Base-by-base conservation (phyloP, 2,797 vertebrate species). In the Holocentrus rufus region DNA sequence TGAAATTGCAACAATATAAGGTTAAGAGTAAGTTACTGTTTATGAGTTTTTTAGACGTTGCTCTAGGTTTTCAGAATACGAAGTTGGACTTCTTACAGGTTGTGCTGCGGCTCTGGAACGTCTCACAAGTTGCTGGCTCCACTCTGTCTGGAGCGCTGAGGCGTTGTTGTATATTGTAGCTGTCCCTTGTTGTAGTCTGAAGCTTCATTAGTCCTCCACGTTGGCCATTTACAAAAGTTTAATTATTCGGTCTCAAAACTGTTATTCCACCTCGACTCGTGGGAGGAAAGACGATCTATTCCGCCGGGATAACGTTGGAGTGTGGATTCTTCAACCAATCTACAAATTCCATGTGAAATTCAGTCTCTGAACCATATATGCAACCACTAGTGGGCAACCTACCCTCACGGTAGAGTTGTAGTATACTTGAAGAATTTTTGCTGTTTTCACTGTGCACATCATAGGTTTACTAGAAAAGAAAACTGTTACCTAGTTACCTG, bases 71-170 rank as follows among this genome's bases (percentile, higher is more conserved):
- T 61, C 27, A 31, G 52, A 46, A 59, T 56, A 7, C 61, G 39
- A 65, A 73, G 73, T 63, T 46, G 64, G 34, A 66, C 36, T 69
- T 83, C 86, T 85, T 86, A 82, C 87, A 57, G 85, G 93, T 80
- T 77, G 93, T 92, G 87, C 89, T 93, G 83, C 90, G 93, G 92
- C 87, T 87, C 76, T 53, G 89, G 87, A 75, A 91, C 92, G 92
- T 93, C 93, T 91, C 92, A 79, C 75, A 82, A 87, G 82, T 89
- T 81, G 64, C 80, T 93, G 94, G 93, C 94, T 95, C 93, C 94
- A 85, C 80, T 92, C 79, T 90, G 93, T 94, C 94, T 94, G 92
- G 88, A 85, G 70, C 75, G 1, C 81, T 66, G 85, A 60, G 78
- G 82, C 74, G 60, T 75, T 62, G 69, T 61, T 86, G 65, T 79